phyloP scores from a whole-genome alignment of 2,797 vertebrate genomes.

The Tapera naevia region DNA sequence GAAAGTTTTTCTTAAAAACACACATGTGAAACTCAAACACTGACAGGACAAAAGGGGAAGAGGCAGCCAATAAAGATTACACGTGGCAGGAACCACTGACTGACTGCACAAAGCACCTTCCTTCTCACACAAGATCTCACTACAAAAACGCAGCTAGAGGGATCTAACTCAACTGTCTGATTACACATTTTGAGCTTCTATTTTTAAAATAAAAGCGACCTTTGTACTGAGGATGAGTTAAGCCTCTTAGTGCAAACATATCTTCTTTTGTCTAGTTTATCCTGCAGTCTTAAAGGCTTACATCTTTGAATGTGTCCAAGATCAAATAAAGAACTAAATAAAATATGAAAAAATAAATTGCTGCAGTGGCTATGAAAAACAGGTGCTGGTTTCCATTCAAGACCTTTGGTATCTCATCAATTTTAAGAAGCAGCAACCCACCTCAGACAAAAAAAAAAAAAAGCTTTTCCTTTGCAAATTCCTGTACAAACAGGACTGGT shows the following conservation, averaged over 20 bases:
- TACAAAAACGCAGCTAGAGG: not conserved
- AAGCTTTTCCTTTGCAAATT: not conserved
- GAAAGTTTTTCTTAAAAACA: not conserved
- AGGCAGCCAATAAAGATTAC: not conserved
- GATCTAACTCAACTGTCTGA: not conserved
- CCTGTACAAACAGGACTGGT: not conserved
- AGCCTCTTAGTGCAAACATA: conserved; percentile 57
- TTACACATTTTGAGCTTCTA: conserved; percentile 46
- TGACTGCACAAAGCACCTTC: not conserved
- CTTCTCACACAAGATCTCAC: not conserved
- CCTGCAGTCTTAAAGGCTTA: conserved; percentile 62
- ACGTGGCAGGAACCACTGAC: not conserved
- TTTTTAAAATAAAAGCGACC: conserved; percentile 62
- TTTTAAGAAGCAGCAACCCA: not conserved
- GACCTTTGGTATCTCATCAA: not conserved
- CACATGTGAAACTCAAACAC: not conserved
- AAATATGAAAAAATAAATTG: conserved; percentile 16
- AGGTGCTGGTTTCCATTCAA: not conserved
- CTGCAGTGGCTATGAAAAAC: not conserved
- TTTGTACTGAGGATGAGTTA: conserved; percentile 52
- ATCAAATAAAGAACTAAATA: conserved; percentile 52
- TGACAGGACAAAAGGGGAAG: not conserved
- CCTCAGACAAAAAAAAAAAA: not conserved
- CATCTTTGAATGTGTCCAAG: conserved; percentile 34
- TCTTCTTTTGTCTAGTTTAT: conserved; percentile 60